phyloP scores from a whole-genome alignment of 2,797 vertebrate species.

The Eulemur coronatus region DNA sequence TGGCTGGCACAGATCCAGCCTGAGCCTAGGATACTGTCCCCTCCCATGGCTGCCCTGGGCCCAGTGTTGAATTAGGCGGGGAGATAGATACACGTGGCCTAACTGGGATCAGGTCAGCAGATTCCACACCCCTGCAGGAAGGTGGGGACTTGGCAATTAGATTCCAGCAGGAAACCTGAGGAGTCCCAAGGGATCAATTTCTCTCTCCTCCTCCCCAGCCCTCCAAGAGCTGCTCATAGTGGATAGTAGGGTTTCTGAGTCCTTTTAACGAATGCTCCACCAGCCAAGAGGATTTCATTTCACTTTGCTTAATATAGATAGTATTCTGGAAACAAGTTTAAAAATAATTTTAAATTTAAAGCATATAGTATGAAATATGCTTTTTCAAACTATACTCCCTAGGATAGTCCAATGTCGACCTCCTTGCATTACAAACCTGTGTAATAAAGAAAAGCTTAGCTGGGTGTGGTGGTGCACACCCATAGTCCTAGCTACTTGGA shows the following conservation, averaged over 20 bases:
- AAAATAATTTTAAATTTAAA: neutral
- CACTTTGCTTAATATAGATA: neutral
- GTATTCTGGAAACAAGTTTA: neutral
- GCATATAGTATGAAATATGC: neutral
- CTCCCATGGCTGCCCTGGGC: neutral
- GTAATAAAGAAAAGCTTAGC: neutral
- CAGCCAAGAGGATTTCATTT: neutral
- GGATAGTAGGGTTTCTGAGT: slow-evolving; percentile 3
- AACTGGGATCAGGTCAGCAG: slow-evolving; percentile 14
- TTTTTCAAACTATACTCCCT: neutral
- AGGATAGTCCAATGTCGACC: neutral
- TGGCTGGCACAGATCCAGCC: neutral
- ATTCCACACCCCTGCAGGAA: slow-evolving; percentile 53
- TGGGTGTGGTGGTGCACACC: neutral
- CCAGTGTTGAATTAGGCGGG: neutral
- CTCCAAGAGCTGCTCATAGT: neutral
- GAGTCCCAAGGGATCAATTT: slow-evolving; percentile 39
- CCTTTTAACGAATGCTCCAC: neutral
- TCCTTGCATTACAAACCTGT: neutral
- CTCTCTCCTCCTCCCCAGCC: neutral
- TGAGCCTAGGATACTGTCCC: neutral
- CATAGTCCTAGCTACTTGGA: neutral
- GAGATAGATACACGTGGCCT: neutral
- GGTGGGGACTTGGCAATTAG: slow-evolving; percentile 45
- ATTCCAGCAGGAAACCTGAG: slow-evolving; percentile 61